Conservation (phyloP, 2,797 vertebrate genomes). For the Sebastolobus alascanus region DNA sequence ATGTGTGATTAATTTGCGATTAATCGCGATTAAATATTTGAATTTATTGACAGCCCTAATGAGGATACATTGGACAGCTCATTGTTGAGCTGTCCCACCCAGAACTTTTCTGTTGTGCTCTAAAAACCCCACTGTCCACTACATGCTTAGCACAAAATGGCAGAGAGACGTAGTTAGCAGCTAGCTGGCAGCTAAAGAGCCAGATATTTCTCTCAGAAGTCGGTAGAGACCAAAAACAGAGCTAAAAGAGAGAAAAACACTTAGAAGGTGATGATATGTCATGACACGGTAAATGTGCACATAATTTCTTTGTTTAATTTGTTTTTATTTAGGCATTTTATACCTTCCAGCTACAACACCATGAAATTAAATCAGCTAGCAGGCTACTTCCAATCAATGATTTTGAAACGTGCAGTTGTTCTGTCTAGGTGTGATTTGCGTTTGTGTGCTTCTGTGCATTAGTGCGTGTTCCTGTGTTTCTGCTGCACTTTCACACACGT, state of each 20-base stretch:
- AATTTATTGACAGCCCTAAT: too few relatives aligned
- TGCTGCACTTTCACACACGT: slow-evolving; percentile 14
- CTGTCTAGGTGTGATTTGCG: not conserved
- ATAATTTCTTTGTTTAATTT: not conserved
- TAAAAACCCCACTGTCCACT: not conserved
- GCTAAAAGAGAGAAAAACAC: not conserved
- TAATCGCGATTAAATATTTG: too few relatives aligned
- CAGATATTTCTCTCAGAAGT: not conserved
- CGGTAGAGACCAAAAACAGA: not conserved
- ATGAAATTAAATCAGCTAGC: not conserved
- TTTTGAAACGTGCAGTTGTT: not conserved
- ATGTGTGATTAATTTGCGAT: too few relatives aligned
- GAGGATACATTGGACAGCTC: not conserved
- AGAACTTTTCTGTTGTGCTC: not conserved
- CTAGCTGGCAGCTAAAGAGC: not conserved
- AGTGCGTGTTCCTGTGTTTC: not conserved
- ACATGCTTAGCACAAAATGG: not conserved
- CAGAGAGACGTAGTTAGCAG: not conserved
- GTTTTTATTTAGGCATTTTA: not conserved
- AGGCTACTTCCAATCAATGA: not conserved
- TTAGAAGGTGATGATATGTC: not conserved
- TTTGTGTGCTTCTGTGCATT: not conserved
- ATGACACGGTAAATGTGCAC: not conserved
- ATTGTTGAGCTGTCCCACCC: not conserved
- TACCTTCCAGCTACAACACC: too few relatives aligned